phyloP scores from a whole-genome alignment of 2,888 invertebrate genomes.

The Eristalis pertinax region DNA sequence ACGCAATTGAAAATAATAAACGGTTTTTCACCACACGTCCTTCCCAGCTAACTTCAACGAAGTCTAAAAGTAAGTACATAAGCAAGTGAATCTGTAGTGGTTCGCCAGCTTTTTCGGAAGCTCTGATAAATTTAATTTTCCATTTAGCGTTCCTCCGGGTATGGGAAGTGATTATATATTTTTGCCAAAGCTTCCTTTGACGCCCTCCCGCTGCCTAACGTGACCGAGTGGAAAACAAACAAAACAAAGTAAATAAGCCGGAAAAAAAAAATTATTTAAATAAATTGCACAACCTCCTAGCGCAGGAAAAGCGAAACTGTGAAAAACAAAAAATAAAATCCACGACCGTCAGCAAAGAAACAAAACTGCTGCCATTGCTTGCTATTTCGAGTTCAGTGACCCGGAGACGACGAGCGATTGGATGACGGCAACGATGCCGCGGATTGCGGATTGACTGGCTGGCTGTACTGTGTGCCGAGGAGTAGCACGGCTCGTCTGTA shows the following conservation, averaged over 20 bases:
- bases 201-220: not conserved
- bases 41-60: conserved; percentile 17
- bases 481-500: conserved; percentile 5
- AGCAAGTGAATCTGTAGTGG: not conserved
- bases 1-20: no score
- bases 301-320: conserved; percentile 9
- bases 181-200: not conserved
- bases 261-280: conserved; percentile 18
- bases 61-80: not conserved
- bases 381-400: conserved; percentile 68
- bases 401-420: conserved; percentile 63
- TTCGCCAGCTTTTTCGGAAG: not conserved
- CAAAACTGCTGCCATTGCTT: conserved; percentile 57
- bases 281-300: conserved; percentile 29
- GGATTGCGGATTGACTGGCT: conserved; percentile 56
- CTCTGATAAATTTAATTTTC: not conserved
- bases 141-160: not conserved
- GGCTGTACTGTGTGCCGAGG: conserved; percentile 14
- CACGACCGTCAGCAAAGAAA: conserved; percentile 28
- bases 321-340: conserved; percentile 6
- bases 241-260: conserved; percentile 15
- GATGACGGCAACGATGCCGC: conserved; percentile 14
- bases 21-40: not conserved
- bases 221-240: conserved; percentile 20
- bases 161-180: not conserved